phyloP scores from a whole-genome alignment of 2,888 invertebrate genomes.

The Colostygia pectinataria region DNA sequence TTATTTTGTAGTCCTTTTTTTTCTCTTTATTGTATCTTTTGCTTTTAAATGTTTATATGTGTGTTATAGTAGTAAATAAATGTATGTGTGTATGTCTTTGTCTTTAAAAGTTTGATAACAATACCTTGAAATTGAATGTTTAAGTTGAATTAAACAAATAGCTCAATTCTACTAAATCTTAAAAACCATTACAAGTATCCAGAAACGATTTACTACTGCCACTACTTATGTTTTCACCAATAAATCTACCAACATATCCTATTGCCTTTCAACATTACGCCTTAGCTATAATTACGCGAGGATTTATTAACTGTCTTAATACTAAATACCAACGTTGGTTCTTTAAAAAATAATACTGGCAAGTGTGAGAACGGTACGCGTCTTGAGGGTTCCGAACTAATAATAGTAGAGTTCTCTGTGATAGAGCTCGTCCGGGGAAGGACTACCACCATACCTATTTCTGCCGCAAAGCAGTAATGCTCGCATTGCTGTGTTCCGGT shows the following conservation, averaged over 20 bases:
- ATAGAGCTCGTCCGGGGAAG: too few species aligned
- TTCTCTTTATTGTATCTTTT: too few species aligned
- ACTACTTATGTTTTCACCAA: slow-evolving; percentile 41
- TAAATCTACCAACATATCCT: slow-evolving; percentile 67
- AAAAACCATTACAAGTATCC: slow-evolving; percentile 26
- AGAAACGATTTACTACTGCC: slow-evolving; percentile 30
- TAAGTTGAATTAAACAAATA: background rate
- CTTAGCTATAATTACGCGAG: slow-evolving; percentile 68
- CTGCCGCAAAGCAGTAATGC: too few species aligned
- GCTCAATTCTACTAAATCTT: slow-evolving; percentile 19
- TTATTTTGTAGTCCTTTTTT: too few species aligned
- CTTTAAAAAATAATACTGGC: slow-evolving; percentile 7
- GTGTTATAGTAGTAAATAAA: too few species aligned
- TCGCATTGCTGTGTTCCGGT: too few species aligned
- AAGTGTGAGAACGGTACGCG: background rate
- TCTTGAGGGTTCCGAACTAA: background rate
- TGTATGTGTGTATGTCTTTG: too few species aligned
- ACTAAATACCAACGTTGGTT: slow-evolving; percentile 16
- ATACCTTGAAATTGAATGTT: too few species aligned
- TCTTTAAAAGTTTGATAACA: too few species aligned
- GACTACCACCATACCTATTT: too few species aligned
- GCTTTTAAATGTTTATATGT: too few species aligned
- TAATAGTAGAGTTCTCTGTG: too few species aligned
- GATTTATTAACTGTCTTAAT: slow-evolving; percentile 71
- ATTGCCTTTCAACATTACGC: slow-evolving; percentile 77